Percentiles rank a stretch among this genome's conserved stretches.
Evolutionary conservation across 2,888 invertebrate genomes (phyloP).

Genomic region (Perithous albicinctus): DNA sequence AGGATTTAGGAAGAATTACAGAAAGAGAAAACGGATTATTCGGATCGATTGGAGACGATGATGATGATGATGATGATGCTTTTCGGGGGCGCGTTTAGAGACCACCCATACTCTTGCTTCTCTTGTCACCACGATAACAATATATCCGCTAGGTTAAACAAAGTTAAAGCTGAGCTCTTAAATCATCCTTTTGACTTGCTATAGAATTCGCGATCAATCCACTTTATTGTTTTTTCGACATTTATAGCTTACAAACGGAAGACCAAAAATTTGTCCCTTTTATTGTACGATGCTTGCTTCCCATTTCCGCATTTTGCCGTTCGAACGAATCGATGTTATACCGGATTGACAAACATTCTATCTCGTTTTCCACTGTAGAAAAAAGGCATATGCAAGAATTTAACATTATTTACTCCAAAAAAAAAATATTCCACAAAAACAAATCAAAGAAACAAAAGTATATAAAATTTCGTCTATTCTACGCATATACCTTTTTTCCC

Average conservation of each 20-base stretch:
- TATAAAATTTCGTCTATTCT: too few species aligned
- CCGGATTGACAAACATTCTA: slow-evolving; percentile 7
- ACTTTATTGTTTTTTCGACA: background rate
- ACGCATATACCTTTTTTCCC: slow-evolving; percentile 55
- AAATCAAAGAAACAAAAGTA: background rate
- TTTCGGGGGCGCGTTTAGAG: slow-evolving; percentile 6
- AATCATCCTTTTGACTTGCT: background rate
- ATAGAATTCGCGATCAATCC: slow-evolving; percentile 7
- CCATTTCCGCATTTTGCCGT: slow-evolving; percentile 25
- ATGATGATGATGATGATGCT: background rate
- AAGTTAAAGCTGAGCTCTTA: background rate
- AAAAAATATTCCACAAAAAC: background rate
- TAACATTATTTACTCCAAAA: background rate
- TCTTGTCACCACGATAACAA: slow-evolving; percentile 25
- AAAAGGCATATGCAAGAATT: background rate
- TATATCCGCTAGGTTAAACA: background rate
- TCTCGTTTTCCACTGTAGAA: background rate
- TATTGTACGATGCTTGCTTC: slow-evolving; percentile 29
- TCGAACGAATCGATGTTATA: slow-evolving; percentile 29
- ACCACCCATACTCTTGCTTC: slow-evolving; percentile 30
- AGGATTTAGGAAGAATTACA: slow-evolving; percentile 4
- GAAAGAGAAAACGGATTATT: slow-evolving; percentile 15
- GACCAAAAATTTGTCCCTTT: background rate
- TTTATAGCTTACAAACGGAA: slow-evolving; percentile 20
- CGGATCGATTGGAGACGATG: background rate